Evolutionary conservation across 2,888 invertebrate species (phyloP).

Genomic region (Trachelus tabidus): DNA sequence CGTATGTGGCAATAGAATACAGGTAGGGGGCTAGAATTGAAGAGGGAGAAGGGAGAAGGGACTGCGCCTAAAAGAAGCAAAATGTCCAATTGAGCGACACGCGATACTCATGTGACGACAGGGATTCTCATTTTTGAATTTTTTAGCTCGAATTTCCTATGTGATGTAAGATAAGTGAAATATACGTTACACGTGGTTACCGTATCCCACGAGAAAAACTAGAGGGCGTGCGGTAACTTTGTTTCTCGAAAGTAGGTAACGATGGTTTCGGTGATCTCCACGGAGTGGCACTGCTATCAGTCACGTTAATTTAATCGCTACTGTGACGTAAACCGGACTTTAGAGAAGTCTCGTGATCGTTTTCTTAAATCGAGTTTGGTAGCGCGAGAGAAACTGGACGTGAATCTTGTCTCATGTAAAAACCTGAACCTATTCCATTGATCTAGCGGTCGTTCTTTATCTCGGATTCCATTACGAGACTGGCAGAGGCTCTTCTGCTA

Average conservation of each 20-base stretch:
- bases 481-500: constrained; percentile 3
- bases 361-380: not conserved
- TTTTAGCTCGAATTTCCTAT: not conserved
- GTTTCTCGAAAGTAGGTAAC: not conserved
- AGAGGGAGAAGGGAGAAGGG: not conserved
- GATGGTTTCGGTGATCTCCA: not conserved
- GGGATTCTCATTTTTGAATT: not conserved
- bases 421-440: not conserved
- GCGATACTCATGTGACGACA: constrained; percentile 8
- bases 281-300: not conserved
- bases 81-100: constrained; percentile 13
- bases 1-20: not conserved
- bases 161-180: not conserved
- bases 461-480: constrained; percentile 3
- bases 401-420: not conserved
- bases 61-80: not conserved
- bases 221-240: not conserved
- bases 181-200: not conserved
- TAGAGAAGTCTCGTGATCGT: not conserved
- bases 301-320: not conserved
- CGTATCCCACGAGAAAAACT: not conserved
- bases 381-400: not conserved
- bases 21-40: not conserved
- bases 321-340: not conserved
- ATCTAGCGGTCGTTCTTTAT: constrained; percentile 1